Percentiles rank a stretch among this genome's conserved stretches.
Conservation (phyloP, 1,140 invertebrate genomes). For the Reticulitermes speratus region DNA sequence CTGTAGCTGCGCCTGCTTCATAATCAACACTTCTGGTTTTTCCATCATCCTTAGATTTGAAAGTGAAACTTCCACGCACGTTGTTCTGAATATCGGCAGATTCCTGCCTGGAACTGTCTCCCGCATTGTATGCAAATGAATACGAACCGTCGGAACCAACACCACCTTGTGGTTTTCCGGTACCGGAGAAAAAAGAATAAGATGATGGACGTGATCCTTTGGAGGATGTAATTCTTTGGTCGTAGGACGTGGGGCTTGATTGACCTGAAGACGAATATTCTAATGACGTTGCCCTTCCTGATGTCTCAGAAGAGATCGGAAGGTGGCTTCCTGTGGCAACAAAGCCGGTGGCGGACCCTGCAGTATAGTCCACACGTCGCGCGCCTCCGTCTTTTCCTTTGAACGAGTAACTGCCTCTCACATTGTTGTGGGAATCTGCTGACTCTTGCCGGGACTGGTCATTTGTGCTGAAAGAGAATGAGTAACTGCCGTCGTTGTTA, state of each 20-base stretch:
- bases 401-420: constrained; percentile 35
- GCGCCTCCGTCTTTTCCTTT: constrained; percentile 29
- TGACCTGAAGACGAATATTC: neutral
- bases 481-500: constrained; percentile 34
- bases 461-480: constrained; percentile 38
- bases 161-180: constrained; percentile 35
- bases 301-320: constrained; percentile 21
- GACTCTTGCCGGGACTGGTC: constrained; percentile 32
- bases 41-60: constrained; percentile 34
- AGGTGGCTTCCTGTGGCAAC: constrained; percentile 31
- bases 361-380: constrained; percentile 33
- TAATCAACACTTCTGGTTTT: constrained; percentile 34
- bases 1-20: constrained; percentile 37
- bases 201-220: constrained; percentile 37
- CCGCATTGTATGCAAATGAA: constrained; percentile 38
- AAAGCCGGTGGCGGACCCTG: constrained; percentile 34
- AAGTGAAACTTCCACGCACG: constrained; percentile 38
- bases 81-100: constrained; percentile 38
- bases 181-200: constrained; percentile 36
- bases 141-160: constrained; percentile 38
- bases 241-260: no score
- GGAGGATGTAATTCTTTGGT: neutral
- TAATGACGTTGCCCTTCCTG: neutral
- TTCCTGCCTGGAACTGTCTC: constrained; percentile 38
- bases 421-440: constrained; percentile 31